Percentiles rank a stretch among this genome's conserved stretches.
These are phyloP conservation scores for Pseudopipra pipra DNA, from an alignment of 2,113 vertebrate genomes.

Conservation along the genomic window DNA sequence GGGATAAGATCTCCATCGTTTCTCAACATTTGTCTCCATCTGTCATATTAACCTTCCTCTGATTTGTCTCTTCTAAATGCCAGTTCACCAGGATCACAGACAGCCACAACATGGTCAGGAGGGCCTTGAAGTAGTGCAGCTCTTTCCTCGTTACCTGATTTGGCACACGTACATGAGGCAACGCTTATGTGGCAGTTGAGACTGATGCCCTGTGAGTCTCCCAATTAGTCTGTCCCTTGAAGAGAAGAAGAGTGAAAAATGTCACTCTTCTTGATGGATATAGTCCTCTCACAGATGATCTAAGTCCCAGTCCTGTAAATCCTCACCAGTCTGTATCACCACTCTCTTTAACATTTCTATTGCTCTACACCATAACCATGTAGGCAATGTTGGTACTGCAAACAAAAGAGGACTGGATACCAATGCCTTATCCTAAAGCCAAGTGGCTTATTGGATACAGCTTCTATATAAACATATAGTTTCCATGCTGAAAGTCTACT, in stretches of 20 bases:
- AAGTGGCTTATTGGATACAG: neutral
- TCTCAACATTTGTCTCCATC: neutral
- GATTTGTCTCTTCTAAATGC: neutral
- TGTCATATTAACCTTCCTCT: neutral
- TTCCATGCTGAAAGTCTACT: neutral
- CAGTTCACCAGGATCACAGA: neutral
- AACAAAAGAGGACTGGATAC: neutral
- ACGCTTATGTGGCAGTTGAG: neutral
- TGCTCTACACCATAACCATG: neutral
- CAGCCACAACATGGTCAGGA: neutral
- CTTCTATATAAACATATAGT: neutral
- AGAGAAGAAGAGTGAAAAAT: neutral
- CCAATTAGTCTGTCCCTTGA: neutral
- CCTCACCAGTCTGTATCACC: neutral
- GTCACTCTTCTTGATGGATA: neutral
- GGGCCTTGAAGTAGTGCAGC: neutral
- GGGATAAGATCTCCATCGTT: neutral
- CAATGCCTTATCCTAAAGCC: neutral
- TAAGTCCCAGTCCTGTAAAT: neutral
- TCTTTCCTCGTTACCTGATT: neutral
- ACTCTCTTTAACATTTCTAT: neutral
- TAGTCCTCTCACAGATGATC: neutral
- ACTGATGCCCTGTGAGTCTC: neutral
- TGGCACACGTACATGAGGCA: rapidly evolving
- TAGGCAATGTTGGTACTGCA: neutral